phyloP scores from a whole-genome alignment of 2,888 invertebrate genomes.

The Volucella inflata region DNA sequence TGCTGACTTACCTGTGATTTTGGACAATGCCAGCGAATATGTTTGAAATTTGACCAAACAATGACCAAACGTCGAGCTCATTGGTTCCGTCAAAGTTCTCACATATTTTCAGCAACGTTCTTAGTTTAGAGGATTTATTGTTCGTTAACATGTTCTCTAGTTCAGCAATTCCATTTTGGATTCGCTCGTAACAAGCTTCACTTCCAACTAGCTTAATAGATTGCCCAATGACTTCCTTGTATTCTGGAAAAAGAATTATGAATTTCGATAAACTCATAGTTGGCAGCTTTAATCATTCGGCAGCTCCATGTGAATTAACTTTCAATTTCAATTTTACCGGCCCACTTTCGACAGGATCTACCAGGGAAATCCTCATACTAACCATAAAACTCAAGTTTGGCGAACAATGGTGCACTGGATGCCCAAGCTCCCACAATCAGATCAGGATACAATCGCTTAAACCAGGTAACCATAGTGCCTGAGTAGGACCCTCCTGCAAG shows the following conservation, averaged over 20 bases:
- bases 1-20: conserved; percentile 78
- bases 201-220: conserved; percentile 81
- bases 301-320: too few relatives aligned
- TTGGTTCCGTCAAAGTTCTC: conserved; percentile 80
- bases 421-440: conserved; percentile 86
- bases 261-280: too few relatives aligned
- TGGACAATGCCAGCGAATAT: conserved; percentile 81
- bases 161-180: conserved; percentile 80
- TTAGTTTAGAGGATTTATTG: conserved; percentile 79
- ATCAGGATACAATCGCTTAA: conserved; percentile 87
- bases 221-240: conserved; percentile 82
- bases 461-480: conserved; percentile 88
- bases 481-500: conserved; percentile 88
- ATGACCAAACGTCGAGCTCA: conserved; percentile 80
- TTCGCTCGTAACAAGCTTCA: conserved; percentile 80
- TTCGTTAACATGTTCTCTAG: conserved; percentile 79
- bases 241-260: conserved; percentile 77
- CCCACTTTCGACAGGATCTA: too few relatives aligned
- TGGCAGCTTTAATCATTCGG: not conserved
- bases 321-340: too few relatives aligned
- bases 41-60: conserved; percentile 81
- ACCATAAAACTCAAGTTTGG: conserved; percentile 86
- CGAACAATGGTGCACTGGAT: conserved; percentile 88
- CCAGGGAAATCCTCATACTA: too few relatives aligned
- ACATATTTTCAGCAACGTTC: conserved; percentile 80